Evolutionary conservation across 2,113 vertebrate genomes (phyloP), one percentile per base, ranked within the genome.

Genomic region (Hippolais icterina): DNA sequence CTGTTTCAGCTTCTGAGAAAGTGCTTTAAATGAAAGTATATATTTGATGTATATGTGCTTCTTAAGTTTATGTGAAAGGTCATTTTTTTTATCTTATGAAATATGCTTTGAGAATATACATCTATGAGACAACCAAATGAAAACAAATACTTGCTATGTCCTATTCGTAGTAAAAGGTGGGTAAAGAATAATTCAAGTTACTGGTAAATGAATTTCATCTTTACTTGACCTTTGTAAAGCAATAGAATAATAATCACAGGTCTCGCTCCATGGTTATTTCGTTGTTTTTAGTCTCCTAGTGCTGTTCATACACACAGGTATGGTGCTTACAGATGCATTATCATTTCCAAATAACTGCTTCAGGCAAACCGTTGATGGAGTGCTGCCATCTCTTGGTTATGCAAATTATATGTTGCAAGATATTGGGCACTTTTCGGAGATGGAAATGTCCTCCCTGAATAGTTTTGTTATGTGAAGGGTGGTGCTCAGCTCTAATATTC

Each of bases 361-460:
- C 79, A 65, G 90, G 68, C 87, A 79, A 86, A 96, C 87, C 76
- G 53, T 95, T 91, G 95, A 93, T 96, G 59, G 74, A 94, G 93
- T 96, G 93, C 97, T 98, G 97, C 97, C 97, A 97, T 95, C 98
- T 98, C 25, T 88, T 97, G 97, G 97, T 95, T 94, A 95, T 98
- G 97, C 85, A 97, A 96, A 96, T 96, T 92, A 89, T 61, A 83
- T 49, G 64, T 94, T 89, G 31, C n/a, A 50, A 85, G 77, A 41
- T 70, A 78, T 3, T 10, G 7, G 54, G 12, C 37, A 72, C 70
- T 79, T 74, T 94, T 90, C 72, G 50, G 27, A 70, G 75, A 65
- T 83, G 88, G 83, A 82, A 83, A 56, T 82, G 56, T 57, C 47
- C 69, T 79, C 74, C 57, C 47, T 23, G 25, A 84, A 68, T 50